Evolutionary conservation across 2,888 invertebrate species (phyloP), one percentile per base, ranked within the genome.

Genomic region (Drosophila infuscata): DNA sequence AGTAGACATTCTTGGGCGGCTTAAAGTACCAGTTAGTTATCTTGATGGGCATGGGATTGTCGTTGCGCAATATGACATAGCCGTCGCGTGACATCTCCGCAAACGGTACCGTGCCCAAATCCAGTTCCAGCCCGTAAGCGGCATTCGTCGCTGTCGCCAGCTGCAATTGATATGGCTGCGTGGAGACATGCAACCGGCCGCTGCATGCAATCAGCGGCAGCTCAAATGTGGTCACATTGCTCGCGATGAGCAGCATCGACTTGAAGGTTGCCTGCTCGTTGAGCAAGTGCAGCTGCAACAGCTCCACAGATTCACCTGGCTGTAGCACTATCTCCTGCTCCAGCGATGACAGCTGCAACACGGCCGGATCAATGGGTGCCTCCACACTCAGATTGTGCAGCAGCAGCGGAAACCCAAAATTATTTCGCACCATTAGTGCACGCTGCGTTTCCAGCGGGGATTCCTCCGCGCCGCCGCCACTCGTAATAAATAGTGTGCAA

Each of bases 341-440:
- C 30, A 79, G 20, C 3, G 68, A 57, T 1, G 66, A 64, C 8
- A 91, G 48, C 36, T 81, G 70, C 20, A 92, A 67, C 11, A 85
- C 66, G 6, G 82, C 67, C 3, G 80, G 56, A 53, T 87, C 81
- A 36, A 88, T 85, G 3, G 80, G 74, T 8, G 95, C 94, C 79
- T 57, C 65, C 9, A 97, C 93, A 11, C 95, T 95, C 51, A 96
- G 94, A 92, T 97, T 96, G 74, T 95, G 95, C 75, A 98, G 94
- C 71, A 95, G 95, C 68, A 98, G 92, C 11, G 97, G 95, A 81
- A 95, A 94, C 87, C 95, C 94, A 92, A 96, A 97, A 83, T 95
- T 95, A 93, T 97, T 98, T 62, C 95, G 95, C 70, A 97, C 94
- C 60, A 94, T 94, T 79, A 96, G 94, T 81, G 94, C 94, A 70